Evolutionary conservation across 2,797 vertebrate species (phyloP).

Genomic region (Acanthurus tractus): DNA sequence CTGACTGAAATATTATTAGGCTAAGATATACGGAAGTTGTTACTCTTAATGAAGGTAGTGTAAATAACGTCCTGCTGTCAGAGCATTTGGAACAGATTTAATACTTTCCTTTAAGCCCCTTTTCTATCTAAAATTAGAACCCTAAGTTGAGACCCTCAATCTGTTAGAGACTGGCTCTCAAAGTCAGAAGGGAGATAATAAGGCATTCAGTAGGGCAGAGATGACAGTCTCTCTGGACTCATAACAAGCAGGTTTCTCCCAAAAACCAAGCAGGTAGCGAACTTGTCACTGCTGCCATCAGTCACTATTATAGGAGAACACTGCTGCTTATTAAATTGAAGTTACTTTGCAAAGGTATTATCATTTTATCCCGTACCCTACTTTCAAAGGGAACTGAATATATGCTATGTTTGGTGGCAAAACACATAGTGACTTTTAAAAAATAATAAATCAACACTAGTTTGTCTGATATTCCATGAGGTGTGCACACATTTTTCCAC

Average conservation of each 20-base stretch:
- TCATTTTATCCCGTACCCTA: no score
- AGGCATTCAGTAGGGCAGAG: background rate
- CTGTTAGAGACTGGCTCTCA: slow-evolving; percentile 8
- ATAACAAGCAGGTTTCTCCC: background rate
- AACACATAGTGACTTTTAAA: no score
- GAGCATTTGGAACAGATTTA: slow-evolving; percentile 39
- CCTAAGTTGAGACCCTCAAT: slow-evolving; percentile 42
- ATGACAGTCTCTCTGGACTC: background rate
- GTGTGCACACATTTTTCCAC: no score
- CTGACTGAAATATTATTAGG: slow-evolving; percentile 1
- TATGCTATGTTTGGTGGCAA: no score
- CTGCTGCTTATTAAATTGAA: no score
- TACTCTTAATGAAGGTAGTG: slow-evolving; percentile 4
- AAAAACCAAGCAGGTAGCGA: background rate
- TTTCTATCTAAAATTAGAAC: slow-evolving; percentile 51
- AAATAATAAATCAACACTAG: no score
- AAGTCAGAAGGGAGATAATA: slow-evolving; percentile 1
- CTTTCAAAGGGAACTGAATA: no score
- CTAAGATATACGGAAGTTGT: background rate
- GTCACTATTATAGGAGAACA: background rate
- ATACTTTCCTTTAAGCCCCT: slow-evolving; percentile 44
- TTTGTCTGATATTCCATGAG: no score
- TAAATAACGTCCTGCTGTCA: slow-evolving; percentile 14
- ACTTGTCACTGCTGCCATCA: background rate
- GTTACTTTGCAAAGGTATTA: no score